A percentile compares a stretch with the other conserved stretches of the same genome.
Evolutionary conservation across 2,888 invertebrate genomes (phyloP).

Genomic region (Drosophila fungiperda): DNA sequence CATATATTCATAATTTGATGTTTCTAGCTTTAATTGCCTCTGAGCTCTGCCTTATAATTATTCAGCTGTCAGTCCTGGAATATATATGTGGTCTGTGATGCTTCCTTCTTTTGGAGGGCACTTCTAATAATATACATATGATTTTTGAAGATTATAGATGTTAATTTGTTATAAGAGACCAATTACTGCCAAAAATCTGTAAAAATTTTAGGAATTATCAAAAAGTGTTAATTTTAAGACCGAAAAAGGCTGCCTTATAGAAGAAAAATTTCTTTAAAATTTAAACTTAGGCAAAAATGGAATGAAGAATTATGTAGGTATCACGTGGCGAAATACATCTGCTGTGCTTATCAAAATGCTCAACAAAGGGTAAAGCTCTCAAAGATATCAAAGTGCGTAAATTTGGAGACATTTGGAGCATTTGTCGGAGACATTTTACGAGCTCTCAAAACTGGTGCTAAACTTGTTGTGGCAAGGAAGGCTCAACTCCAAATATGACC

Average conservation of each 20-base stretch:
- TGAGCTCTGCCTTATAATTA: too few relatives aligned
- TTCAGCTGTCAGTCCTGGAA: too few relatives aligned
- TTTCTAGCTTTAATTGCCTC: too few relatives aligned
- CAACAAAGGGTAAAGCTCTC: conserved; percentile 37
- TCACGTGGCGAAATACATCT: conserved; percentile 14
- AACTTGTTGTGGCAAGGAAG: conserved; percentile 36
- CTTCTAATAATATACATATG: too few relatives aligned
- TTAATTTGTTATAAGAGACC: too few relatives aligned
- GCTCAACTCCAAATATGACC: conserved; percentile 15
- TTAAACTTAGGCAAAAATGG: neutral
- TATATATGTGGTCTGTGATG: too few relatives aligned
- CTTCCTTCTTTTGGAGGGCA: too few relatives aligned
- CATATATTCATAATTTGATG: too few relatives aligned
- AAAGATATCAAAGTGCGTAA: conserved; percentile 42
- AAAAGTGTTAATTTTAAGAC: neutral
- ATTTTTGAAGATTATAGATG: too few relatives aligned
- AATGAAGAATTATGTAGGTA: neutral
- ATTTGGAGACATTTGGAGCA: conserved; percentile 38
- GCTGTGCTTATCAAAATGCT: conserved; percentile 21
- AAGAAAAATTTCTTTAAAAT: neutral
- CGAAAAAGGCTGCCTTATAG: fast-evolving
- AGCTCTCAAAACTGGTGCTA: conserved; percentile 33
- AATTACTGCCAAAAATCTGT: too few relatives aligned
- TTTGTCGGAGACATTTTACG: conserved; percentile 45
- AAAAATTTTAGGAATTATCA: too few relatives aligned